Evolutionary conservation across 2,888 invertebrate species (phyloP), one percentile per base, ranked within the genome.

Genomic region (Mycalesis mineus): DNA sequence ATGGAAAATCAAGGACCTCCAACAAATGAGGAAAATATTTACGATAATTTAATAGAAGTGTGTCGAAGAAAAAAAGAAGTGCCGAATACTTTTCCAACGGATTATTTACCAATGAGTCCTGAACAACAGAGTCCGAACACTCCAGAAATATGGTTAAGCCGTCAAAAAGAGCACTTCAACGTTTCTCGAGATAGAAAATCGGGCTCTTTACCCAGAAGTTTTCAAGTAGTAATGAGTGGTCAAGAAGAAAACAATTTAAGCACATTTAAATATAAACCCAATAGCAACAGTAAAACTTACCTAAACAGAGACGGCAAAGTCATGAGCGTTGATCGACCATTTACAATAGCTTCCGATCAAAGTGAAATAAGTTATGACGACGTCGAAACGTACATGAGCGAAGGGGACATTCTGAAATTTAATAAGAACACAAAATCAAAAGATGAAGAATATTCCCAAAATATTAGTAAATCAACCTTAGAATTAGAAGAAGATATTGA

Each of bases 121-220:
- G 88, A 86, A 9, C 84, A 84, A 51, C 82, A 88, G 62, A 88
- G 84, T 64, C 94, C 94, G 0, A 94, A 92, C 28, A 87, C 91
- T 5, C 93, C 94, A 2, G 93, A 93, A 55, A 92, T 94, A 58
- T 94, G 94, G 94, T 75, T 94, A 22, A 94, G 93, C 65, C 92
- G 93, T 55, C 93, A 94, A 66, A 92, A 92, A 65, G 93, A 93
- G 67, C 93, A 93, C 71, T 88, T 95, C 55, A 94, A 92, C 47
- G 92, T 92, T 4, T 91, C 92, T 0, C 90, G 91, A 53, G 90
- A 90, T 53, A 92, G 92, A 72, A 95, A 95, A 76, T 93, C 94
- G 11, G 95, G 95, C 17, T 95, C 95, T 0, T 77, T 95, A 55
- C 95, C 95, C 0, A 90, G 95, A 67, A 95, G 95, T 69, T 95